A percentile compares a stretch with the other conserved stretches of the same genome.
phyloP scores from a whole-genome alignment of 2,113 vertebrate genomes.

The Carassius carassius region DNA sequence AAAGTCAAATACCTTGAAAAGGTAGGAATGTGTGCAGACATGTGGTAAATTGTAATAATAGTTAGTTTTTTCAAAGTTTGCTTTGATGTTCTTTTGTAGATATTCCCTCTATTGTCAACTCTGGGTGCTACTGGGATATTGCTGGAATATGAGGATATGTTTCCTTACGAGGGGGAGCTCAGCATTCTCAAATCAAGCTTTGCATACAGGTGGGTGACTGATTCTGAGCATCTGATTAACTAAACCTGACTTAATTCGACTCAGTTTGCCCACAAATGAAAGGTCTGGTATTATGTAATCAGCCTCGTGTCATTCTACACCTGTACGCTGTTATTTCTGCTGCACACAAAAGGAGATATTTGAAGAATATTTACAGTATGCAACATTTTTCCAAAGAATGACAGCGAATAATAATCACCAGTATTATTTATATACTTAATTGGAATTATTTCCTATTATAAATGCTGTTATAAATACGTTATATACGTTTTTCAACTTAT shows the following conservation, averaged over 20 bases:
- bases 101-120: slow-evolving; percentile 71
- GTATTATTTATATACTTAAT: neutral
- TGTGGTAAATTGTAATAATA: neutral
- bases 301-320: neutral
- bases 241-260: neutral
- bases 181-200: slow-evolving; percentile 68
- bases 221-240: neutral
- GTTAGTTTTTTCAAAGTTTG: neutral
- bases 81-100: slow-evolving; percentile 46
- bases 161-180: slow-evolving; percentile 78
- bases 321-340: neutral
- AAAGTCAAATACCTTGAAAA: slow-evolving; percentile 77
- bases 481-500: too few species aligned
- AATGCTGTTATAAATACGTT: too few species aligned
- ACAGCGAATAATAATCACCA: neutral
- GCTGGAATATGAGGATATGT: slow-evolving; percentile 83
- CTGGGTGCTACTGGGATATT: slow-evolving; percentile 77
- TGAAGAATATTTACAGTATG: neutral
- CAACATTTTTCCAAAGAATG: neutral
- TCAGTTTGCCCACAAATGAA: neutral
- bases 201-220: slow-evolving; percentile 75
- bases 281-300: neutral
- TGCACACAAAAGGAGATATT: neutral
- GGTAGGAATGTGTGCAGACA: slow-evolving; percentile 63
- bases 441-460: neutral